Conservation (phyloP, 2,888 invertebrate genomes). For the Catocala fraxini region DNA sequence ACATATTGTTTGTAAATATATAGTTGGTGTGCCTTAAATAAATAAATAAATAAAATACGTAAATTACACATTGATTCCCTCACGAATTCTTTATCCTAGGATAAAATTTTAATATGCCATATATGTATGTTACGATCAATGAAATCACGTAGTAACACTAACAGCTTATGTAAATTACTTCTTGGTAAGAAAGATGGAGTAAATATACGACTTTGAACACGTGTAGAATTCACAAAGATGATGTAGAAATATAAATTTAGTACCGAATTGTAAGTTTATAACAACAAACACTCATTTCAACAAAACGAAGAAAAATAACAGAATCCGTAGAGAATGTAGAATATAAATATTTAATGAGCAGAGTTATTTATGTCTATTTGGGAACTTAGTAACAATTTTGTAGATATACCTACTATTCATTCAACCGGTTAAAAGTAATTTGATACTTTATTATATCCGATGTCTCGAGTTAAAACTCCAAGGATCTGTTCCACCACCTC, state of each 20-base stretch:
- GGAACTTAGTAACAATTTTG: not conserved
- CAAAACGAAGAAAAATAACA: constrained; percentile 1
- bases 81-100: no score
- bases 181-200: not conserved
- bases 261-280: not conserved
- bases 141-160: not conserved
- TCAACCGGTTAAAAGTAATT: no score
- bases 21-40: no score
- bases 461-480: no score
- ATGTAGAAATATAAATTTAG: not conserved
- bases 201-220: not conserved
- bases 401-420: not conserved
- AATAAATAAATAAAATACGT: no score
- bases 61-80: no score
- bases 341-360: constrained; percentile 5
- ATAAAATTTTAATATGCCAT: no score
- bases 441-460: no score
- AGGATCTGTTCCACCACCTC: no score
- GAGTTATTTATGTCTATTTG: not conserved
- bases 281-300: constrained; percentile 4
- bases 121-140: not conserved
- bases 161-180: not conserved
- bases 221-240: not conserved
- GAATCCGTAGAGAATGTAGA: not conserved
- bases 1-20: no score